These are phyloP conservation scores for Linyphia triangularis DNA, from an alignment of 2,888 invertebrate genomes.

Conservation along the genomic window DNA sequence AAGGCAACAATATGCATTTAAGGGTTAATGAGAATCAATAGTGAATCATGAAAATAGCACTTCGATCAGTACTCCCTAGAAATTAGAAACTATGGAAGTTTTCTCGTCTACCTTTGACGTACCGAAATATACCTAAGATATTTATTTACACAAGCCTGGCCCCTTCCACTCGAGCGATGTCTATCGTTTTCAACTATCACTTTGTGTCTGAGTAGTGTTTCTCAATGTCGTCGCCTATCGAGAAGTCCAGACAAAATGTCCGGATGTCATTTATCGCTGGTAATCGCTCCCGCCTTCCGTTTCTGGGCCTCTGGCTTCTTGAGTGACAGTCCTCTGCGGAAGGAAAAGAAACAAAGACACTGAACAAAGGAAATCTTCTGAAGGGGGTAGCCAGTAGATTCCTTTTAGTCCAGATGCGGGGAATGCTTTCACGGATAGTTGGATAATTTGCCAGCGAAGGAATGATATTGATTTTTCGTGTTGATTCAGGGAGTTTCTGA, in stretches of 20 bases:
- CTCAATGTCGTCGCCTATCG: conserved; percentile 46
- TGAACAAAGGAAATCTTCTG: not conserved
- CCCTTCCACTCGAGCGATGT: too few species aligned
- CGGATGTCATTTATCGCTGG: conserved; percentile 46
- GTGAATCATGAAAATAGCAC: too few species aligned
- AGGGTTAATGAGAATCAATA: too few species aligned
- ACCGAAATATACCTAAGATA: too few species aligned
- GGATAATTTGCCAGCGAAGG: not conserved
- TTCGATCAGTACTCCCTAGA: too few species aligned
- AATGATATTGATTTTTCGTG: not conserved
- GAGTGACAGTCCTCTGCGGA: not conserved
- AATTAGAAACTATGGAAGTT: too few species aligned
- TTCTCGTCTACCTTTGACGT: too few species aligned
- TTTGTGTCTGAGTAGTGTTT: too few species aligned
- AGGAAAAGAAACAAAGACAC: not conserved
- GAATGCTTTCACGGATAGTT: not conserved
- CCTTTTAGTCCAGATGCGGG: not conserved
- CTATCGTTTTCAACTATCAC: too few species aligned
- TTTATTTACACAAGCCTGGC: too few species aligned
- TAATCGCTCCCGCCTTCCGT: conserved; percentile 29
- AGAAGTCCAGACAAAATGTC: conserved; percentile 40
- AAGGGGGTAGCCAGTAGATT: not conserved
- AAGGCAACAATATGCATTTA: too few species aligned
- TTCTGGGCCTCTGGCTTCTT: not conserved
- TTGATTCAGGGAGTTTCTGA: not conserved